Base-by-base conservation (phyloP, 2,113 vertebrate genomes). In the Sinocyclocheilus maitianheensis region DNA sequence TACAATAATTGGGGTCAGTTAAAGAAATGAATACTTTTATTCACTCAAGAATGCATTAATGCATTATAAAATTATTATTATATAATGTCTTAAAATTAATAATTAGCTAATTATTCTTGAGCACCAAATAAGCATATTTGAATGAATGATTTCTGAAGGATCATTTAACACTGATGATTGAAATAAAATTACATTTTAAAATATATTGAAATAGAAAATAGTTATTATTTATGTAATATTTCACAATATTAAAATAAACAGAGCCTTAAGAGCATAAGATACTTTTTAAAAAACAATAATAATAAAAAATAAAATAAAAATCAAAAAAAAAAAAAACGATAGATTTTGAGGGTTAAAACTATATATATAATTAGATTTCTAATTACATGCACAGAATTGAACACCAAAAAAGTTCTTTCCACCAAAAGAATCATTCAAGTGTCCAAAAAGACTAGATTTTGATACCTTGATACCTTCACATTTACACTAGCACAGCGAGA, bases 401-500 rank as follows among this genome's bases (percentile, higher is more conserved):
- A 6, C 12, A 76, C 5, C 43, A 46, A 14, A 7, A 48, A 76
- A 48, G 71, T n/a, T 7, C 1, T 20, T 46, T n/a, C 5, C 22
- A 0, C 72, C 72, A 13, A 24, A 7, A 5, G 5, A 48, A 46
- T 14, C 43, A 48, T 48, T 8, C 12, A 43, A 43, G 5, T 75
- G 22, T 75, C 40, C 43, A 48, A 48, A 48, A 75, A 18, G 7
- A 46, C 72, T 7, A 48, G 22, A 75, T 75, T 24, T 77, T 63
- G 30, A 34, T 34, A 34, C 72, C 48, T 20, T 85, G 51, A 85
- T 77, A 37, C 58, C 51, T 71, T 24, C 48, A 85, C 63, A 82
- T 67, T 69, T 51, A 51, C 46, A 43, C 62, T 55, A 85, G 62
- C 84, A 84, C 87, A 81, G 72, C 71, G 51, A 69, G 13, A 62